Conservation (phyloP, 2,888 invertebrate species). For the Trachelus tabidus region DNA sequence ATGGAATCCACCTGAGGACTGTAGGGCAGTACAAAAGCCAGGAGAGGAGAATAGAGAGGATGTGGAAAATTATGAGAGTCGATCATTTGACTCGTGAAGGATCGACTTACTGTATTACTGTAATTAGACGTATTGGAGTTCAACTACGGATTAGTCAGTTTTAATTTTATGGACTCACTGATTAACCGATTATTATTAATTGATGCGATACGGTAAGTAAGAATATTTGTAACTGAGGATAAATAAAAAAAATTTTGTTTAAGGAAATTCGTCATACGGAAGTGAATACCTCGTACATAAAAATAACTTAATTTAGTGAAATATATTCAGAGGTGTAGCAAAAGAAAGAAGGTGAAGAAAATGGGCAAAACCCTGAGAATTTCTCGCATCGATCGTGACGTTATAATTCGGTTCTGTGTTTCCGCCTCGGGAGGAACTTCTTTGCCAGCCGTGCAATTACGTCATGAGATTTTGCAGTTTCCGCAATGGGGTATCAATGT, state of each 20-base stretch:
- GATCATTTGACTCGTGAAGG: not conserved
- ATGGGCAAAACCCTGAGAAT: not conserved
- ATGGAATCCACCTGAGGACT: conserved; percentile 53
- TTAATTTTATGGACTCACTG: not conserved
- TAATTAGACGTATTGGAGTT: not conserved
- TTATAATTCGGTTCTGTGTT: not conserved
- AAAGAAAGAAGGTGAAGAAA: not conserved
- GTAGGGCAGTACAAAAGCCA: conserved; percentile 34
- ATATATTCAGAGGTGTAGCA: not conserved
- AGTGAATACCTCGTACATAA: not conserved
- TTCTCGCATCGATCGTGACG: not conserved
- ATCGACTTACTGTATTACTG: conserved; percentile 23
- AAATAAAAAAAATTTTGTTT: not conserved
- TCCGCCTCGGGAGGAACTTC: not conserved
- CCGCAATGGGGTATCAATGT: not conserved
- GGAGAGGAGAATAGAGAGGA: conserved; percentile 49
- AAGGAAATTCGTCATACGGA: not conserved
- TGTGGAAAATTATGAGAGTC: conserved; percentile 48
- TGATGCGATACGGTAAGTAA: no score
- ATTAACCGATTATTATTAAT: no score
- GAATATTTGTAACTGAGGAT: no score
- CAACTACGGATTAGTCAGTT: conserved; percentile 13
- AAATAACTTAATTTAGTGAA: not conserved
- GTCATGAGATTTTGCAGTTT: not conserved
- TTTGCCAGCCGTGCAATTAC: not conserved